A percentile compares a stretch with the other conserved stretches of the same genome.
phyloP scores from a whole-genome alignment of 2,113 vertebrate species.

The Forbesichthys agassizii region DNA sequence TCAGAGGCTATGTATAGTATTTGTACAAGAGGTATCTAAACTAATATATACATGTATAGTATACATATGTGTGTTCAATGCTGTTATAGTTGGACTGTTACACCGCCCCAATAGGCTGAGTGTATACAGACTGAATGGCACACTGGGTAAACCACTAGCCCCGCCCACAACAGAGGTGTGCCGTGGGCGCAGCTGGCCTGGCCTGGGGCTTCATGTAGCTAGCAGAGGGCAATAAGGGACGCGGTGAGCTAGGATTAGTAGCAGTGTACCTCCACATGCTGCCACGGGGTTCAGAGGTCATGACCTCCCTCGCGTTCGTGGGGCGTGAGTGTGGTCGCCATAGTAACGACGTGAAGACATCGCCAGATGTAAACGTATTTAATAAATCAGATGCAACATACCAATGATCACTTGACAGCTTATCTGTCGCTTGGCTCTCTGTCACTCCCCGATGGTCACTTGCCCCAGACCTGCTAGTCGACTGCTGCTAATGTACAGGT shows the following conservation, averaged over 20 bases:
- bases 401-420: too few relatives aligned
- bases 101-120: slow-evolving; percentile 13
- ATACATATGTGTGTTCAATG: slow-evolving; percentile 52
- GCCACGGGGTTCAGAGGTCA: too few relatives aligned
- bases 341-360: background rate
- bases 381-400: background rate
- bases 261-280: too few relatives aligned
- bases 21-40: slow-evolving; percentile 78
- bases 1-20: slow-evolving; percentile 70
- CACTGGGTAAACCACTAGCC: too few relatives aligned
- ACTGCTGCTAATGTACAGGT: slow-evolving; percentile 59
- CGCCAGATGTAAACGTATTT: background rate
- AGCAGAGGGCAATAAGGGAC: too few relatives aligned
- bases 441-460: background rate
- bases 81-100: slow-evolving; percentile 32
- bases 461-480: slow-evolving; percentile 13
- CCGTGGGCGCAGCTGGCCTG: too few relatives aligned
- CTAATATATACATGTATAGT: slow-evolving; percentile 67
- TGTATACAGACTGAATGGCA: slow-evolving; percentile 6
- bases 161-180: too few relatives aligned
- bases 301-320: too few relatives aligned
- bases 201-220: too few relatives aligned
- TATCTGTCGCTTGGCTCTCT: too few relatives aligned
- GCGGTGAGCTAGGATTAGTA: too few relatives aligned
- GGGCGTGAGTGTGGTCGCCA: too few relatives aligned